Percentiles rank a stretch among this genome's conserved stretches.
These are phyloP conservation scores for Biston stratarius DNA, from an alignment of 2,888 invertebrate genomes.

Conservation along the genomic window DNA sequence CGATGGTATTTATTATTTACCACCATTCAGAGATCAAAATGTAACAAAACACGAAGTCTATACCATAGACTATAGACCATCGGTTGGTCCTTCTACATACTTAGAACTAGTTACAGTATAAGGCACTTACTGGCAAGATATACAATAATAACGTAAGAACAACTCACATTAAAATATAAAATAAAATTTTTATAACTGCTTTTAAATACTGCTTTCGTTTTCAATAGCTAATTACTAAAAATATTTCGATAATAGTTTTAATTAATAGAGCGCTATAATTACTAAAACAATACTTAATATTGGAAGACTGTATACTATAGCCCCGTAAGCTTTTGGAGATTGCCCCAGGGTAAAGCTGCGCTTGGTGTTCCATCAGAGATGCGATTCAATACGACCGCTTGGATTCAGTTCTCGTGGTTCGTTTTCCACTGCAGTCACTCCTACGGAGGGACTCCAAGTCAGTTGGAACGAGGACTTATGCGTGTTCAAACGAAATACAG, in stretches of 20 bases:
- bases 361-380: neutral
- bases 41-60: neutral
- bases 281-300: neutral
- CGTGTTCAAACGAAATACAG: too few relatives aligned
- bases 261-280: neutral
- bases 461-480: too few relatives aligned
- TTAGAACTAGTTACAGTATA: conserved; percentile 19
- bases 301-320: conserved; percentile 7
- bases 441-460: too few relatives aligned
- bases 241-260: neutral
- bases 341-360: neutral
- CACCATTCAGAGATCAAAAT: neutral
- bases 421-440: too few relatives aligned
- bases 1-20: neutral
- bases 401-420: neutral
- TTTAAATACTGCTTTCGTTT: conserved; percentile 36
- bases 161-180: neutral
- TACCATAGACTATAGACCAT: neutral
- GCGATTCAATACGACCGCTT: neutral
- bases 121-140: conserved; percentile 68
- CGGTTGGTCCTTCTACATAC: neutral
- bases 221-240: conserved; percentile 13
- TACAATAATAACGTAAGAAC: conserved; percentile 22
- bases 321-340: conserved; percentile 7
- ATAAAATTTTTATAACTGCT: conserved; percentile 23